Percentiles rank a stretch among this genome's conserved stretches.
These are phyloP conservation scores for Oligia fasciuncula DNA, from an alignment of 2,888 invertebrate genomes.

Conservation along the genomic window DNA sequence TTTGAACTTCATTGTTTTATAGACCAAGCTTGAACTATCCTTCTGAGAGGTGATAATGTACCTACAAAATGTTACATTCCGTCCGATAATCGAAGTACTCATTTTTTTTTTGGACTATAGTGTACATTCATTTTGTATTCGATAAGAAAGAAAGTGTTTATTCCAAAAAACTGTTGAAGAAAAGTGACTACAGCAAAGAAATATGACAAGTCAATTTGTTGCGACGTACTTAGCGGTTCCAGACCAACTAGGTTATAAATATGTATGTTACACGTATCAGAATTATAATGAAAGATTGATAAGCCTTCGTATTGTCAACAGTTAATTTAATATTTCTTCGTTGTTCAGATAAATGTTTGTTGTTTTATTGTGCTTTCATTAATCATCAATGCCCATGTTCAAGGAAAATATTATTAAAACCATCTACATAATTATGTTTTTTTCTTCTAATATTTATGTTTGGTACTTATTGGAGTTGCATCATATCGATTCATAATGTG, in stretches of 20 bases:
- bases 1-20: constrained; percentile 63
- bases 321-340: constrained; percentile 80
- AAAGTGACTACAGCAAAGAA: constrained; percentile 76
- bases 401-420: constrained; percentile 67
- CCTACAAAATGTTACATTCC: constrained; percentile 10
- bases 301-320: constrained; percentile 76
- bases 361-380: constrained; percentile 68
- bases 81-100: background rate
- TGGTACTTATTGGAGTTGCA: constrained; percentile 34
- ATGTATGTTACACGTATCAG: constrained; percentile 77
- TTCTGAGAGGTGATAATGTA: constrained; percentile 36
- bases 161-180: constrained; percentile 70
- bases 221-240: constrained; percentile 63
- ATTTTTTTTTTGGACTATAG: background rate
- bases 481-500: constrained; percentile 49
- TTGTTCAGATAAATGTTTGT: constrained; percentile 65
- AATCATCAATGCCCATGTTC: constrained; percentile 69
- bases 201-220: constrained; percentile 84
- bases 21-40: constrained; percentile 18
- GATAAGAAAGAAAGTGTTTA: constrained; percentile 1
- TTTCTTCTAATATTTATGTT: constrained; percentile 6
- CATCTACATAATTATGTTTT: background rate
- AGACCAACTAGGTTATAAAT: constrained; percentile 78
- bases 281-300: constrained; percentile 78
- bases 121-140: background rate